phyloP scores from a whole-genome alignment of 92 coral and sea anemone genomes.

The Palythoa grandiflora region DNA sequence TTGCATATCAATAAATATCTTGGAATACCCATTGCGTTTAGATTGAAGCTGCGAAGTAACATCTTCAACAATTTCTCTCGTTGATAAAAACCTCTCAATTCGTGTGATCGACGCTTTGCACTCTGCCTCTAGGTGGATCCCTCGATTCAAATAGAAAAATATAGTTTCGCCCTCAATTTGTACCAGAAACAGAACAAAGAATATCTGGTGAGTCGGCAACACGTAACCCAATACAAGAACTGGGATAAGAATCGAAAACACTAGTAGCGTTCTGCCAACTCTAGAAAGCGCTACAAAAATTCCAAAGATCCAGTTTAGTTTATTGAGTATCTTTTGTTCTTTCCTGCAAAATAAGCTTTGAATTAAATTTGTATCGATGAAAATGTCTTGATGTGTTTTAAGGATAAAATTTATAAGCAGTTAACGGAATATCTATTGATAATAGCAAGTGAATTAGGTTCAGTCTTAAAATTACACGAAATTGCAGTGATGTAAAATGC shows the following conservation, averaged over 20 bases:
- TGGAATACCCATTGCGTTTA: no score
- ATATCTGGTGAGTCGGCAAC: background rate
- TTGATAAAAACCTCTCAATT: background rate
- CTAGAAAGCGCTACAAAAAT: background rate
- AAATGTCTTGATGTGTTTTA: no score
- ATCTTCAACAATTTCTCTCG: background rate
- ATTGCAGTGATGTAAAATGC: no score
- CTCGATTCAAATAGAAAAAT: background rate
- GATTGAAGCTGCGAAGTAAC: background rate
- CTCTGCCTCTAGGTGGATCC: conserved; percentile 5
- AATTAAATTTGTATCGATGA: no score
- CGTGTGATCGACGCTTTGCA: conserved; percentile 4
- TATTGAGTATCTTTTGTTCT: no score
- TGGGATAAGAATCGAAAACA: background rate
- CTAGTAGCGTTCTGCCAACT: background rate
- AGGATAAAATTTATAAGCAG: no score
- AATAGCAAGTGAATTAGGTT: no score
- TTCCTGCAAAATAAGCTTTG: no score
- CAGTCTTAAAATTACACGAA: no score
- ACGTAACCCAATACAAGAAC: background rate
- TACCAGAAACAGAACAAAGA: background rate
- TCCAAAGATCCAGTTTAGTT: background rate
- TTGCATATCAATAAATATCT: background rate
- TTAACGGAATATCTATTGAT: no score
- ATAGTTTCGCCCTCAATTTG: background rate